These are phyloP conservation scores for Halichondria panicea DNA, from an alignment of 37 sponge, comb jelly and placozoan species.

Conservation along the genomic window DNA sequence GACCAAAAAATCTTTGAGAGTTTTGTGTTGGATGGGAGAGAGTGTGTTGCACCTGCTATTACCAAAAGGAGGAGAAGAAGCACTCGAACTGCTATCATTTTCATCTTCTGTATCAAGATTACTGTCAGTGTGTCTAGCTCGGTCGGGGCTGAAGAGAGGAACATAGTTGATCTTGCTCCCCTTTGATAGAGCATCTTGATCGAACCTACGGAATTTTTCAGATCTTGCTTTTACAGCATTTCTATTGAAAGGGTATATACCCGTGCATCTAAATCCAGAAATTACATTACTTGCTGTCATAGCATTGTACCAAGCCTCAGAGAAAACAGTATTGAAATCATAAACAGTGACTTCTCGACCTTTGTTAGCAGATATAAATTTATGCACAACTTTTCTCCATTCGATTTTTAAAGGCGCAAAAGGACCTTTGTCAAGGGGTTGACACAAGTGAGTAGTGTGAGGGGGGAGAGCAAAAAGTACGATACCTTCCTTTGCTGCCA, in stretches of 20 bases:
- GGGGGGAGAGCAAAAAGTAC: neutral
- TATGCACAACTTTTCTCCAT: slow-evolving; percentile 4
- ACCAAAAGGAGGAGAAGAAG: no score
- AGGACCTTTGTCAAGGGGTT: slow-evolving; percentile 2
- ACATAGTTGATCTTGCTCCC: no score
- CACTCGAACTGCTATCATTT: no score
- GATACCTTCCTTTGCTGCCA: neutral
- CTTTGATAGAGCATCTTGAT: neutral
- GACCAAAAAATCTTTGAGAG: no score
- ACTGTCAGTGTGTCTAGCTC: no score
- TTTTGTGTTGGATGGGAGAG: no score
- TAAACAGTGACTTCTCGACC: neutral
- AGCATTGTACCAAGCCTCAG: slow-evolving; percentile 14
- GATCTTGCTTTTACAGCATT: neutral
- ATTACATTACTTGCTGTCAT: neutral
- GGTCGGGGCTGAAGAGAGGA: no score
- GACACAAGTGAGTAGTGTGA: neutral
- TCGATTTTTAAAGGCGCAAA: slow-evolving; percentile 14
- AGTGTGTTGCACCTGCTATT: no score
- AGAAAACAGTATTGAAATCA: neutral
- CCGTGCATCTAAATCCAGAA: neutral
- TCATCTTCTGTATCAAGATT: no score
- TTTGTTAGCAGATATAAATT: neutral
- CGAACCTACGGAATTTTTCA: neutral
- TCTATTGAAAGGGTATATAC: slow-evolving; percentile 20